Percentiles rank a stretch among this genome's conserved stretches.
phyloP scores from a whole-genome alignment of 1,140 invertebrate species.

The Lordiphosa collinella region DNA sequence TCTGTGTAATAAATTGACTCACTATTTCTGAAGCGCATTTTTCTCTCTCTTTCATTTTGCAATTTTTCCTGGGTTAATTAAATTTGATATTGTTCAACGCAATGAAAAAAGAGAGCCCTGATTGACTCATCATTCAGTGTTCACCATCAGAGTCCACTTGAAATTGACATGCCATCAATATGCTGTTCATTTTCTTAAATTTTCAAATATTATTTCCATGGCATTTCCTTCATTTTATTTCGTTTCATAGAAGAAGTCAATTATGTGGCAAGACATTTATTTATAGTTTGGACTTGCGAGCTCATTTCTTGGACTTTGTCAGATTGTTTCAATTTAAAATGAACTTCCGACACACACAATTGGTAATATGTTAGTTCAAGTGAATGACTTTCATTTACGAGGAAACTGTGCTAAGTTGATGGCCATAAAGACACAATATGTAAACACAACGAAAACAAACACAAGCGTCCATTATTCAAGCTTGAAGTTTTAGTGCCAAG shows the following conservation, averaged over 20 bases:
- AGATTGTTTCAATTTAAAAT: constrained; percentile 42
- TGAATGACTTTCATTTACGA: constrained; percentile 10
- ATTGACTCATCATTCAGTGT: constrained; percentile 16
- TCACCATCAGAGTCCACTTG: constrained; percentile 15
- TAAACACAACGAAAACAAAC: constrained; percentile 29
- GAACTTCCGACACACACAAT: constrained; percentile 31
- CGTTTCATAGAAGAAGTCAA: constrained; percentile 17
- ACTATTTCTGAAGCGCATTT: too few relatives aligned
- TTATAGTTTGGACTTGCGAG: constrained; percentile 27
- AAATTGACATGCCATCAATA: constrained; percentile 30
- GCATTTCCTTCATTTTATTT: constrained; percentile 1
- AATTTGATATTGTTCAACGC: too few relatives aligned
- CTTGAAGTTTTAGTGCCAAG: constrained; percentile 41
- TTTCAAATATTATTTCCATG: constrained; percentile 39
- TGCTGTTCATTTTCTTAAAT: constrained; percentile 44
- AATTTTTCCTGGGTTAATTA: too few relatives aligned
- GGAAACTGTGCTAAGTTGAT: constrained; percentile 13
- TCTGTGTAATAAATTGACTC: too few relatives aligned
- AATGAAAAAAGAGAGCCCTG: not conserved
- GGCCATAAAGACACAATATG: constrained; percentile 24
- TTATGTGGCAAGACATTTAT: constrained; percentile 43
- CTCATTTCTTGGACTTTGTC: constrained; percentile 39
- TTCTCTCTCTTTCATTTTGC: too few relatives aligned
- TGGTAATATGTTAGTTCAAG: constrained; percentile 14
- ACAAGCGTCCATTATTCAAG: constrained; percentile 55